phyloP scores from a whole-genome alignment of 2,888 invertebrate species.

The Luffia ferchaultella region DNA sequence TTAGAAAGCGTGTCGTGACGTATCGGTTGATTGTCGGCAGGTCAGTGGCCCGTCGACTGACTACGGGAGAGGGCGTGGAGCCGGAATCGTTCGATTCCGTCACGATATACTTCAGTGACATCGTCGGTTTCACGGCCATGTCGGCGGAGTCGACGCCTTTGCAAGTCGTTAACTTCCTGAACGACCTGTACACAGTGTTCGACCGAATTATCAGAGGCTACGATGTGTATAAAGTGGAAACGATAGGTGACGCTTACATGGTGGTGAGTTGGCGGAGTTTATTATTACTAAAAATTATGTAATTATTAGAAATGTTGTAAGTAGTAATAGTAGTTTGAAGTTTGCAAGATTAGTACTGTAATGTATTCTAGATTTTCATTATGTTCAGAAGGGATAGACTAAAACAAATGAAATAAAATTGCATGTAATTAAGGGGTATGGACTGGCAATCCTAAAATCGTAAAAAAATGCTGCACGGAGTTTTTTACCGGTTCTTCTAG shows the following conservation, averaged over 20 bases:
- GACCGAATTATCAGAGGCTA: constrained; percentile 93
- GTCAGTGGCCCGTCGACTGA: constrained; percentile 87
- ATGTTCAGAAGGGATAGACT: no score
- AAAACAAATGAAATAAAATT: no score
- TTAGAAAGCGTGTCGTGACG: background rate
- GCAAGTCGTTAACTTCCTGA: constrained; percentile 91
- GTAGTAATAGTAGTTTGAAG: no score
- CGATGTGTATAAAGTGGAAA: constrained; percentile 94
- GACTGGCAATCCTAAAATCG: no score
- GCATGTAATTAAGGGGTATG: no score
- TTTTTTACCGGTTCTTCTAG: no score
- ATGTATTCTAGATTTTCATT: no score
- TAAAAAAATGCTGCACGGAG: no score
- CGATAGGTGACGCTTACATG: constrained; percentile 92
- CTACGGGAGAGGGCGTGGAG: constrained; percentile 88
- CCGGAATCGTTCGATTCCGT: constrained; percentile 94
- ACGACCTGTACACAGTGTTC: constrained; percentile 94
- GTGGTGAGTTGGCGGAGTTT: constrained; percentile 57
- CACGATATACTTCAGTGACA: constrained; percentile 96
- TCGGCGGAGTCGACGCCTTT: constrained; percentile 93
- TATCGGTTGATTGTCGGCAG: constrained; percentile 35
- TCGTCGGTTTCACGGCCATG: constrained; percentile 94
- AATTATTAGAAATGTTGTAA: no score
- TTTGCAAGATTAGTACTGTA: no score
- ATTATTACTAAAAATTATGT: no score